These are phyloP conservation scores for Dendrolimus kikuchii DNA, from an alignment of 1,140 invertebrate genomes.

Conservation along the genomic window DNA sequence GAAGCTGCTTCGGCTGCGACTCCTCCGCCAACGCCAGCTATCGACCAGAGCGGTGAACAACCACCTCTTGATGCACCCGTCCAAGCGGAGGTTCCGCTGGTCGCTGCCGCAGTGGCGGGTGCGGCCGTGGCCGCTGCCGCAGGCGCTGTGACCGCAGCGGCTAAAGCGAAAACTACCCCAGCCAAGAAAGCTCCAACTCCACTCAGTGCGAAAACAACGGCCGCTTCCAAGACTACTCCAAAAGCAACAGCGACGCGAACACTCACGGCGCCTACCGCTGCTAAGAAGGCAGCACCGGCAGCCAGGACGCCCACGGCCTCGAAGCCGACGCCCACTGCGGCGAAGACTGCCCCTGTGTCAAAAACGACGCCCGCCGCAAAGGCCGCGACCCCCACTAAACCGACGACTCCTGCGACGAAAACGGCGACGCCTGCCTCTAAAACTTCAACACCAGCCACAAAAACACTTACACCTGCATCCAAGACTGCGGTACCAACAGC, in stretches of 20 bases:
- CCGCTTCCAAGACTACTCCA: conserved; percentile 26
- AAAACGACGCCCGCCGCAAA: background rate
- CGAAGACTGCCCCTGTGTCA: background rate
- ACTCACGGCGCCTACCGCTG: conserved; percentile 21
- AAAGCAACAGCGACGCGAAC: conserved; percentile 23
- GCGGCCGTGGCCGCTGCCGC: conserved; percentile 31
- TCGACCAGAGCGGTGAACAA: conserved; percentile 13
- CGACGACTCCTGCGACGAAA: conserved; percentile 3
- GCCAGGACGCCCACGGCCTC: conserved; percentile 5
- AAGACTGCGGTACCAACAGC: conserved; percentile 16
- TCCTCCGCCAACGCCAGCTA: conserved; percentile 24
- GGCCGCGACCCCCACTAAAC: background rate
- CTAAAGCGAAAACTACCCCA: conserved; percentile 30
- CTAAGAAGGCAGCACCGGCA: conserved; percentile 20
- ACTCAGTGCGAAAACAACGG: conserved; percentile 18
- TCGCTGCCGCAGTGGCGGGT: conserved; percentile 29
- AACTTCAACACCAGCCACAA: conserved; percentile 13
- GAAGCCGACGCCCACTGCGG: conserved; percentile 1
- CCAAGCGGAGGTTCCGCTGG: conserved; percentile 16
- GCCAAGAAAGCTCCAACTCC: conserved; percentile 38
- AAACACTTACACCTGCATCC: conserved; percentile 20
- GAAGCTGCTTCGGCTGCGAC: conserved; percentile 13
- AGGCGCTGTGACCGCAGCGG: conserved; percentile 13
- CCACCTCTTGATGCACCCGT: conserved; percentile 5
- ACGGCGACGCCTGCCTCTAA: conserved; percentile 1